A percentile compares a stretch with the other conserved stretches of the same genome.
Evolutionary conservation across 2,113 vertebrate species (phyloP).

Genomic region (Gasterosteus nipponicus): DNA sequence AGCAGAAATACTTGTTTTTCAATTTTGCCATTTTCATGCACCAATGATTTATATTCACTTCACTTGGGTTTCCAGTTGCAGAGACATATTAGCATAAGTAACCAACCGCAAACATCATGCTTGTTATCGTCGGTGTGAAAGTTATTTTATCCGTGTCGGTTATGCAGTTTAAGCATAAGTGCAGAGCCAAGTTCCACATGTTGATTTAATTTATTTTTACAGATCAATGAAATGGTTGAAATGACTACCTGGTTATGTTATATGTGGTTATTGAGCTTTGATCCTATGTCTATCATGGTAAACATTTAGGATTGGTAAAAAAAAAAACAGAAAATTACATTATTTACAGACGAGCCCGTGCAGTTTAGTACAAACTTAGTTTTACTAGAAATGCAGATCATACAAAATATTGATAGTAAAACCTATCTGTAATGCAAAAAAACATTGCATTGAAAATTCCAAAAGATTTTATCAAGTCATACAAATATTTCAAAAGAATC

Average conservation of each 20-base stretch:
- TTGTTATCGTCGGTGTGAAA: not conserved
- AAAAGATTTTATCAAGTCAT: slow-evolving; percentile 25
- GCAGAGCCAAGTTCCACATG: not conserved
- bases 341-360: not conserved
- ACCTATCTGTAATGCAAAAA: slow-evolving; percentile 77
- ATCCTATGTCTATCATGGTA: not conserved
- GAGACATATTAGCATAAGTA: not conserved
- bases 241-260: not conserved
- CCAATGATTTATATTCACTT: not conserved
- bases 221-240: not conserved
- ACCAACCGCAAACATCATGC: not conserved
- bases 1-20: slow-evolving; percentile 5
- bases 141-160: not conserved
- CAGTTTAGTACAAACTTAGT: slow-evolving; percentile 38
- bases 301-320: not conserved
- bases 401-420: slow-evolving; percentile 80
- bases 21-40: not conserved
- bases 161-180: not conserved
- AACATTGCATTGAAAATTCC: slow-evolving; percentile 33
- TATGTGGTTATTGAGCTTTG: not conserved
- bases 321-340: slow-evolving; percentile 2
- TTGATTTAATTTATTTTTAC: not conserved
- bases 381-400: slow-evolving; percentile 63
- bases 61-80: not conserved
- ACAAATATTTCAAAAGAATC: slow-evolving; percentile 37